Percentiles rank a stretch among this genome's conserved stretches.
phyloP scores from a whole-genome alignment of 1,140 invertebrate species.

The Sitobion miscanthi region DNA sequence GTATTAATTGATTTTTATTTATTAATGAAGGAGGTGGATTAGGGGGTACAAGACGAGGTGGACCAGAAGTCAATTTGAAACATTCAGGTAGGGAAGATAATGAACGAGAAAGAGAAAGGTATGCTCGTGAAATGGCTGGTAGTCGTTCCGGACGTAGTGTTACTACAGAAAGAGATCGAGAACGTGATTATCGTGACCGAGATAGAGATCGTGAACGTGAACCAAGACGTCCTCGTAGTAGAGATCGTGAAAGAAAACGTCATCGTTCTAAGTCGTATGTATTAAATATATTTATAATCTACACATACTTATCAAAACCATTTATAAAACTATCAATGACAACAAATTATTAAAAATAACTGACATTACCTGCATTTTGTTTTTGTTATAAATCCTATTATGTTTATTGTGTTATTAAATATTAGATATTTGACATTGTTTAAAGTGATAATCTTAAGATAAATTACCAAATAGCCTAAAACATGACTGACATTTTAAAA shows the following conservation, averaged over 20 bases:
- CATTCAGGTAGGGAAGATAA: constrained; percentile 94
- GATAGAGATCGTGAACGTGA: constrained; percentile 62
- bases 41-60: constrained; percentile 88
- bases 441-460: background rate
- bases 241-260: constrained; percentile 51
- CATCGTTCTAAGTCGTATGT: constrained; percentile 51
- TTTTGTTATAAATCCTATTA: background rate
- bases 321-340: background rate
- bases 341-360: too few species aligned
- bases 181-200: constrained; percentile 62
- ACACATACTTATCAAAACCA: background rate
- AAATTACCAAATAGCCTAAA: background rate
- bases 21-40: constrained; percentile 80
- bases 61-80: constrained; percentile 94
- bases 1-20: background rate
- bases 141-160: constrained; percentile 60
- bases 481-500: background rate
- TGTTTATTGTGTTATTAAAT: background rate
- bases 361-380: background rate
- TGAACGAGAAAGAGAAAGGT: constrained; percentile 79
- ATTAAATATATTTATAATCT: constrained; percentile 14
- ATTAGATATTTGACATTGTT: background rate
- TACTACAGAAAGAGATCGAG: constrained; percentile 65
- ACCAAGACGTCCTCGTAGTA: constrained; percentile 54
- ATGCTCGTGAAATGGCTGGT: constrained; percentile 74